Evolutionary conservation across 2,888 invertebrate species (phyloP), one percentile per base, ranked within the genome.

Genomic region (Chorisops tibialis): DNA sequence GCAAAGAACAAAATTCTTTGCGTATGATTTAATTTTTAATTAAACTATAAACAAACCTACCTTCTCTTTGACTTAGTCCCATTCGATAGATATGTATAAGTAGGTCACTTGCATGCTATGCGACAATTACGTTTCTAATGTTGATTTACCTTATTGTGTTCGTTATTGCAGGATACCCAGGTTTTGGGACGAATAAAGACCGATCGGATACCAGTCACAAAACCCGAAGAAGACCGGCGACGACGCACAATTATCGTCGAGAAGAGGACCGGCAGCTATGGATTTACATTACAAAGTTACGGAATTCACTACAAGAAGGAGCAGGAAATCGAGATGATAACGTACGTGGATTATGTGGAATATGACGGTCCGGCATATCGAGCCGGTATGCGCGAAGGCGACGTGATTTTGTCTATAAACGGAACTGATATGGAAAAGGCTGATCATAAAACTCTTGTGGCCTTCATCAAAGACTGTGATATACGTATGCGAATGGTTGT

Each of bases 261-360:
- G 76, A 91, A 92, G 79, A 90, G 88, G 74, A 91, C 89, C 75
- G 89, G 89, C 47, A 91, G 91, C 30, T 97, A 93, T 76, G 97
- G 97, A 12, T 97, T 97, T 79, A 96, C 96, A 0, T 81, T 97
- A 39, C 96, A 97, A 85, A 96, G 96, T 71, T 97, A 97, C 75
- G 96, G 96, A 37, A 96, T 97, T 65, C 95, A 96, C 75, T 95
- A 96, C 77, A 93, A 93, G 75, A 88, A 89, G 80, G 94, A 93
- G 71, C 89, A 92, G 74, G 94, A 95, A 76, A 91, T 96, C 63
- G 96, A 98, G 78, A 90, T 96, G 81, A 93, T 97, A 63, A 97
- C 96, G 0, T 98, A 97, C 75, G 96, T 97, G 48, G 97, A 98
- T 74, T 95, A 94, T 75, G 95, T 97, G 61, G 96, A 95, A 70